A percentile compares a stretch with the other conserved stretches of the same genome.
Evolutionary conservation across 2,113 vertebrate species (phyloP).

Genomic region (Syngnathus scovelli): DNA sequence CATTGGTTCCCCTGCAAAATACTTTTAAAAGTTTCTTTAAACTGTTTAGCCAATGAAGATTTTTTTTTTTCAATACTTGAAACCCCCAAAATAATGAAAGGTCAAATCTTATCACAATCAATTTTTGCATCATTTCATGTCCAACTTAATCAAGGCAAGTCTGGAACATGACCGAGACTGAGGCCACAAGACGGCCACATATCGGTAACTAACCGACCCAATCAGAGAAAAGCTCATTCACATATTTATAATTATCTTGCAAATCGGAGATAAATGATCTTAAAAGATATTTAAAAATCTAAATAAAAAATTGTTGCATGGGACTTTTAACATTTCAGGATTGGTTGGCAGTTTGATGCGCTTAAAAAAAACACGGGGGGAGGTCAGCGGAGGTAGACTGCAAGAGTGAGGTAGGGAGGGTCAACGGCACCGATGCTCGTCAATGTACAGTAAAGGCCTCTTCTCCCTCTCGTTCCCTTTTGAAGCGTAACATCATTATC

Average conservation of each 20-base stretch:
- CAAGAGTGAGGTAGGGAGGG: conserved; percentile 55
- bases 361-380: neutral
- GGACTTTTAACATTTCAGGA: neutral
- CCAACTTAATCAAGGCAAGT: too few relatives aligned
- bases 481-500: neutral
- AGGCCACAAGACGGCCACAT: too few relatives aligned
- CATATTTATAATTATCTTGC: too few relatives aligned
- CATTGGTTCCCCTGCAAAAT: neutral
- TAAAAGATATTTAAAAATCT: too few relatives aligned
- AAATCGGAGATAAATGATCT: too few relatives aligned
- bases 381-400: conserved; percentile 37
- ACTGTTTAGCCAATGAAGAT: neutral
- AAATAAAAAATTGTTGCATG: too few relatives aligned
- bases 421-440: conserved; percentile 23
- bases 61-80: neutral
- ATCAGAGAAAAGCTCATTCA: too few relatives aligned
- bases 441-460: conserved; percentile 34
- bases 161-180: too few relatives aligned
- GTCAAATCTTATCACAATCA: too few relatives aligned
- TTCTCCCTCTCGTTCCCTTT: conserved; percentile 16
- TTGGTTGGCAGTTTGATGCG: neutral
- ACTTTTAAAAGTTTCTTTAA: neutral
- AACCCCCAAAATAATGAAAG: neutral
- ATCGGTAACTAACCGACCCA: too few relatives aligned
- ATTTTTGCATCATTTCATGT: too few relatives aligned